These are phyloP conservation scores for Athalia circularis DNA, from an alignment of 2,888 invertebrate species.

Conservation along the genomic window DNA sequence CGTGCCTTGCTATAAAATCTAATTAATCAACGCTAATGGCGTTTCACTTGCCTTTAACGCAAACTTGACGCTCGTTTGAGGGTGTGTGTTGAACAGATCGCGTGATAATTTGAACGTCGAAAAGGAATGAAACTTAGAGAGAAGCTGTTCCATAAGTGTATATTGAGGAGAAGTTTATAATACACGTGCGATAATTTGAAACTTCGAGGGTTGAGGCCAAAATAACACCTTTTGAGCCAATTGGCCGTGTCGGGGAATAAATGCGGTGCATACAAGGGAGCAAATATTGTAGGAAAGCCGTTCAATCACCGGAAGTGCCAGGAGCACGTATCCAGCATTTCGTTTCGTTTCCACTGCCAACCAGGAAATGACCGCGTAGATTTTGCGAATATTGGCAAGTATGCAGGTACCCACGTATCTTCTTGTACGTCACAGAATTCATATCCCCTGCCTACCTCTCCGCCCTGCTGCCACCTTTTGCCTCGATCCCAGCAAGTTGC, in stretches of 20 bases:
- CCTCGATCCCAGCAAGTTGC: no score
- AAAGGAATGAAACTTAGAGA: conserved; percentile 21
- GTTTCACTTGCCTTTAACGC: conserved; percentile 10
- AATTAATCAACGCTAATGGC: conserved; percentile 39
- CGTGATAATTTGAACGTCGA: conserved; percentile 41
- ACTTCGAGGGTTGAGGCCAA: not conserved
- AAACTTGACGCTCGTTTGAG: conserved; percentile 29
- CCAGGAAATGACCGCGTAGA: conserved; percentile 38
- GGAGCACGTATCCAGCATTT: not conserved
- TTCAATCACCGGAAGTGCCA: conserved; percentile 61
- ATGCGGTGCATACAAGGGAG: conserved; percentile 59
- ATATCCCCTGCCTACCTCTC: not conserved
- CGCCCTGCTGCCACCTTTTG: no score
- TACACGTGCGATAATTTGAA: conserved; percentile 24
- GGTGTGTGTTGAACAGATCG: conserved; percentile 32
- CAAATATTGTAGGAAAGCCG: conserved; percentile 49
- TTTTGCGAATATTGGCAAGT: conserved; percentile 35
- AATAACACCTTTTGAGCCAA: conserved; percentile 48
- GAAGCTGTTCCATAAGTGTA: not conserved
- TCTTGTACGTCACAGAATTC: not conserved
- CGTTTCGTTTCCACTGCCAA: conserved; percentile 29
- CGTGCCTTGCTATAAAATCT: conserved; percentile 17
- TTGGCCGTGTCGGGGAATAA: conserved; percentile 60
- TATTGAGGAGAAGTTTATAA: no score
- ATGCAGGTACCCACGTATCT: conserved; percentile 16